These are phyloP conservation scores for Meles meles DNA, from an alignment of 2,113 vertebrate genomes.

Conservation along the genomic window DNA sequence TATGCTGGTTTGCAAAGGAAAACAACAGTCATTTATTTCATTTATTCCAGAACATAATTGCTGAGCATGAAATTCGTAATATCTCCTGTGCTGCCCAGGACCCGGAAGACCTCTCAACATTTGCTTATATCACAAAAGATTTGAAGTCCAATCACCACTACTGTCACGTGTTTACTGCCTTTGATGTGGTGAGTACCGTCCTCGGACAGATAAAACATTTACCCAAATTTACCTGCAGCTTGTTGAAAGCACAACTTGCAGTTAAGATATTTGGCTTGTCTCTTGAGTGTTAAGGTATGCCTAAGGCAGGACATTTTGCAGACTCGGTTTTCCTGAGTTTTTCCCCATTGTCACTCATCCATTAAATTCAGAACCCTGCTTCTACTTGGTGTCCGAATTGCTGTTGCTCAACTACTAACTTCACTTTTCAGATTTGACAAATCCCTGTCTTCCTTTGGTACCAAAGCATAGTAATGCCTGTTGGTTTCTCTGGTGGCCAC, in stretches of 20 bases:
- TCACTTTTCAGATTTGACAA: not conserved
- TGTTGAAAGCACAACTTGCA: not conserved
- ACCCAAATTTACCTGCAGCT: not conserved
- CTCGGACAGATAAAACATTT: not conserved
- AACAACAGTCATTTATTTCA: not conserved
- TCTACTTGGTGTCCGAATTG: not conserved
- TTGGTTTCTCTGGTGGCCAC: not conserved
- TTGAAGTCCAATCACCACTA: slow-evolving; percentile 99
- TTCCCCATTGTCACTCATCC: not conserved
- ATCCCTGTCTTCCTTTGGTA: not conserved
- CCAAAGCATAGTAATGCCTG: not conserved
- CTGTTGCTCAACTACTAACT: not conserved
- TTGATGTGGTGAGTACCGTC: slow-evolving; percentile 94
- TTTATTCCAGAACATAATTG: slow-evolving; percentile 93
- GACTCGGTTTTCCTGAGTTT: not conserved
- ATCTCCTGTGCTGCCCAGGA: slow-evolving; percentile 99
- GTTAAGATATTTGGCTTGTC: slow-evolving; percentile 1
- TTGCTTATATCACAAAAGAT: slow-evolving; percentile 99
- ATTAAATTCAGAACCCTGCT: not conserved
- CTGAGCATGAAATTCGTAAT: slow-evolving; percentile 99
- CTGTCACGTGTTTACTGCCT: slow-evolving; percentile 99
- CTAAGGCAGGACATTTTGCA: not conserved
- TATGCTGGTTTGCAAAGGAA: not conserved
- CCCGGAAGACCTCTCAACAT: slow-evolving; percentile 98
- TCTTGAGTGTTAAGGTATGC: not conserved